phyloP scores from a whole-genome alignment of 2,113 vertebrate species.

The Hippocampus zosterae region DNA sequence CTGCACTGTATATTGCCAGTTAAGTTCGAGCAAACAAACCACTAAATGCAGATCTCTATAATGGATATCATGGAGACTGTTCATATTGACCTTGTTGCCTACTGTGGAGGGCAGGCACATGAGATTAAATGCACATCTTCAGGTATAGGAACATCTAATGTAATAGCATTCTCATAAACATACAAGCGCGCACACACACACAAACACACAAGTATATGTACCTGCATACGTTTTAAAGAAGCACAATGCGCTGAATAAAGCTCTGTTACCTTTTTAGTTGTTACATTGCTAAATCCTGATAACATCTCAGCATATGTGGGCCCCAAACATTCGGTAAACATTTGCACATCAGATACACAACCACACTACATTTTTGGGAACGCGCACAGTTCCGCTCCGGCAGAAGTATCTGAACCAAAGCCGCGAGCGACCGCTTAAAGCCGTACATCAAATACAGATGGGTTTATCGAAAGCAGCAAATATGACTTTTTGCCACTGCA shows the following conservation, averaged over 20 bases:
- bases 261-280: conserved; percentile 3
- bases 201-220: background rate
- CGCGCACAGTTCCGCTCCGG: conserved; percentile 9
- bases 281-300: conserved; percentile 29
- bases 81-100: background rate
- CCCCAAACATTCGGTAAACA: conserved; percentile 33
- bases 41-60: background rate
- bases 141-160: background rate
- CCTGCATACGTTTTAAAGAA: background rate
- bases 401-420: conserved; percentile 13
- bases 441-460: conserved; percentile 21
- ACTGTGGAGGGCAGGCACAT: background rate
- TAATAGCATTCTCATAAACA: too few relatives aligned
- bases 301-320: conserved; percentile 15
- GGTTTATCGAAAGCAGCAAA: conserved; percentile 30
- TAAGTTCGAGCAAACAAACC: background rate
- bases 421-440: conserved; percentile 6
- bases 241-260: background rate
- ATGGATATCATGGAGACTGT: background rate
- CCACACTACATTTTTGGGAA: background rate
- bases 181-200: background rate
- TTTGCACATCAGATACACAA: conserved; percentile 5
- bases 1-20: background rate
- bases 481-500: conserved; percentile 11
- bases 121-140: background rate